Evolutionary conservation across 2,113 vertebrate genomes (phyloP), one percentile per base, ranked within the genome.

Genomic region (Phaetusa simplex): DNA sequence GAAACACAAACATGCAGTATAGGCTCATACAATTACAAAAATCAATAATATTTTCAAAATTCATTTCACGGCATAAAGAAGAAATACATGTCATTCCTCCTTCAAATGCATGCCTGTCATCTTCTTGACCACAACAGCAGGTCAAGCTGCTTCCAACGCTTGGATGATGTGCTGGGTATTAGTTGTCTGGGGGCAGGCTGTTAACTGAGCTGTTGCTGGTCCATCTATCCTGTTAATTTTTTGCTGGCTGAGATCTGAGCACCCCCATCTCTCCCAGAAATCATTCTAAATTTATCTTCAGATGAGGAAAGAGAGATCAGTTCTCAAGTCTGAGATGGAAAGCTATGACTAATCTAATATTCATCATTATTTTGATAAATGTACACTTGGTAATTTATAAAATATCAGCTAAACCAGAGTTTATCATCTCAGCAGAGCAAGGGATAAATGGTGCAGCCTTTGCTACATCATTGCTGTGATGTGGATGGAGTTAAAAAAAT

Each of bases 291-390:
- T 94, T 83, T 88, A 64, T 90, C 73, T 94, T 78, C 52, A 93
- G 66, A 82, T 86, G 64, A 93, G 40, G 65, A 95, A 96, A 90
- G 67, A 73, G 45, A 71, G 69, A 91, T 72, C 65, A 72, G 81
- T 93, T 94, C 58, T 93, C 67, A 90, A 82, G 38, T 76, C 32
- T 86, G 52, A 69, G 73, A 66, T 73, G n/a, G 29, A 67, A 91
- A 88, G 65, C 56, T 90, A 73, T 90, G 82, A 91, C 49, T 92
- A 96, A 89, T 85, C 45, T 62, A 92, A 94, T 74, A 87, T 90
- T 93, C 69, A 89, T 93, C 81, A 62, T 92, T 94, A 94, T 96
- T 95, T 92, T 95, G 77, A 96, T 81, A 95, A 95, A 95, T 84
- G 85, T 76, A 81, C 30, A 30, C 18, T 86, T 52, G 64, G 70